Conservation (phyloP, 1,140 invertebrate genomes). For the Lordiphosa mommai region DNA sequence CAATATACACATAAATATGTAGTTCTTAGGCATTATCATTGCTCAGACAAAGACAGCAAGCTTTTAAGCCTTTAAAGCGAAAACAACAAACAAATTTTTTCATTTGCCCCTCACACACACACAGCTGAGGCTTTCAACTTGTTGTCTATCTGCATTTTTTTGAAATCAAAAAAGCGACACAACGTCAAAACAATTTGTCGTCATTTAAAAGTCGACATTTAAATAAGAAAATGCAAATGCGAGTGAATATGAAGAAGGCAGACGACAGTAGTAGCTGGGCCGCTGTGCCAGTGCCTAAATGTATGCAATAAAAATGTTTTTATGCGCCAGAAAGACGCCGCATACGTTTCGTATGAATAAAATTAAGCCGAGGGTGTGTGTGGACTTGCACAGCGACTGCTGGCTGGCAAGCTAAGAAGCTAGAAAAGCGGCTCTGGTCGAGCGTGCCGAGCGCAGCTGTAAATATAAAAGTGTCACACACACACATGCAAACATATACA, state of each 20-base stretch:
- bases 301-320: constrained; percentile 75
- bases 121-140: constrained; percentile 43
- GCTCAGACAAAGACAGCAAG: constrained; percentile 31
- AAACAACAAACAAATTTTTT: constrained; percentile 53
- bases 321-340: constrained; percentile 57
- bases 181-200: constrained; percentile 78
- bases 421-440: constrained; percentile 38
- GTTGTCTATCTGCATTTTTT: constrained; percentile 53
- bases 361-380: constrained; percentile 40
- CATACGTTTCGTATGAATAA: constrained; percentile 73
- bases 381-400: background rate
- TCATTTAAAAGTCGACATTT: constrained; percentile 78
- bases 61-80: constrained; percentile 58
- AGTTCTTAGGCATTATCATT: constrained; percentile 26
- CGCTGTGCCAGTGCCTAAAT: constrained; percentile 47
- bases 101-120: constrained; percentile 29
- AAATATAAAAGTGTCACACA: constrained; percentile 68
- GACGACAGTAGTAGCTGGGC: constrained; percentile 18
- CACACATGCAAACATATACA: constrained; percentile 16
- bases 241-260: constrained; percentile 25
- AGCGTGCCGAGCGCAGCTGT: constrained; percentile 65
- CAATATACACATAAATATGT: constrained; percentile 5
- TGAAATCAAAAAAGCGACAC: constrained; percentile 74
- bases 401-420: background rate
- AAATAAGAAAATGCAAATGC: constrained; percentile 76